phyloP scores from a whole-genome alignment of 2,797 vertebrate species.

The Pangasius krempfi region DNA sequence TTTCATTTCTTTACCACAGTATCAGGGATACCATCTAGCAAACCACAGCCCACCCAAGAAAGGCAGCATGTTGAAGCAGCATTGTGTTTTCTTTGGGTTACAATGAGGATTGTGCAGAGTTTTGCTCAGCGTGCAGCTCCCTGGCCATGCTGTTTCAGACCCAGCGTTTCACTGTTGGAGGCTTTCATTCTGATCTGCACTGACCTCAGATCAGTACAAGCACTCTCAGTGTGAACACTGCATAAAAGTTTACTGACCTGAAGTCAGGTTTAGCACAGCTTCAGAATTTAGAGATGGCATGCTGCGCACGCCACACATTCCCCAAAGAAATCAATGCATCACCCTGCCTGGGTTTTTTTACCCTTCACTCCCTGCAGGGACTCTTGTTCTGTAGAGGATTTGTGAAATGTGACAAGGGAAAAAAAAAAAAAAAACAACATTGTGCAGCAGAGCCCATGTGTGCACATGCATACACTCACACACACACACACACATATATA shows the following conservation, averaged over 20 bases:
- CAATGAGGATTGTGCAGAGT: neutral
- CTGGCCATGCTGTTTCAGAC: neutral
- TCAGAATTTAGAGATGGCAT: conserved; percentile 44
- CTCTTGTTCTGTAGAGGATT: conserved; percentile 36
- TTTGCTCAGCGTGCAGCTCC: conserved; percentile 26
- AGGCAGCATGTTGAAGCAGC: conserved; percentile 3
- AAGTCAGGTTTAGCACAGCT: conserved; percentile 39
- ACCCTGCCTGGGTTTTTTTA: conserved; percentile 31
- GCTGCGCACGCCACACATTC: conserved; percentile 44
- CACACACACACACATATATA: neutral
- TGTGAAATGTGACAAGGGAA: conserved; percentile 34
- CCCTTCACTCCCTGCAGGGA: conserved; percentile 22
- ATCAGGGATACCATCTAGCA: conserved; percentile 26
- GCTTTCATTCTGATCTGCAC: conserved; percentile 35
- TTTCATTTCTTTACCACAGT: conserved; percentile 11
- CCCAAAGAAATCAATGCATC: conserved; percentile 46
- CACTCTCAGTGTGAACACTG: neutral
- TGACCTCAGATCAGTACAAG: conserved; percentile 24
- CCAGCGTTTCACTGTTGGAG: neutral
- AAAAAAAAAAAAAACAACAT: conserved; percentile 20
- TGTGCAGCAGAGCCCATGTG: neutral
- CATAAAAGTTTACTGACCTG: conserved; percentile 21
- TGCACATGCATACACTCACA: neutral
- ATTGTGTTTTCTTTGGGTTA: conserved; percentile 15
- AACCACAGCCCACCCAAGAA: conserved; percentile 28